These are phyloP conservation scores for Rhodinocichla rosea DNA, from an alignment of 2,113 vertebrate species.

Conservation along the genomic window DNA sequence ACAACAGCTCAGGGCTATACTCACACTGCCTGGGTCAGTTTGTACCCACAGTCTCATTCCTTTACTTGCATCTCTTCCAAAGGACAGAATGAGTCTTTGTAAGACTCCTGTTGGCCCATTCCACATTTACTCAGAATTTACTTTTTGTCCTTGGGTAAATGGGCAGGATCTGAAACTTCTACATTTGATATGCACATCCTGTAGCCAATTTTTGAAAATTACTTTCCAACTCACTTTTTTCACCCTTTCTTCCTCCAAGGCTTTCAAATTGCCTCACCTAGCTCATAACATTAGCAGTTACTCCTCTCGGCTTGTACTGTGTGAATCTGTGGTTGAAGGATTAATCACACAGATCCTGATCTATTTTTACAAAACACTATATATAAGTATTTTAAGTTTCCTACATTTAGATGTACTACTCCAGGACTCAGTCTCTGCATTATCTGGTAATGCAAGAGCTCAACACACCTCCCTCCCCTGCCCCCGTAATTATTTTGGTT, in stretches of 20 bases:
- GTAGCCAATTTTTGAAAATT: not conserved
- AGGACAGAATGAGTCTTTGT: not conserved
- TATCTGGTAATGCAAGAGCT: not conserved
- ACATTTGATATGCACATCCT: not conserved
- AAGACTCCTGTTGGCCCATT: not conserved
- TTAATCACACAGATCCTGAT: not conserved
- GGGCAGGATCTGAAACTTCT: not conserved
- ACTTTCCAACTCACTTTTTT: not conserved
- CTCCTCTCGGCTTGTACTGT: not conserved
- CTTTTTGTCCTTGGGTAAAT: not conserved
- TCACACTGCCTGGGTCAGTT: not conserved
- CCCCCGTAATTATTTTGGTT: rapidly evolving
- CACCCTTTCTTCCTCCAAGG: not conserved
- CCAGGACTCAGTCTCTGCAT: not conserved
- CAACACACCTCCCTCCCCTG: not conserved
- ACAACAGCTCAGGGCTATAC: not conserved
- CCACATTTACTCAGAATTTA: not conserved
- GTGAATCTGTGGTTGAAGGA: not conserved
- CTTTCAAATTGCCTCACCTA: not conserved
- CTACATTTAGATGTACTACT: not conserved
- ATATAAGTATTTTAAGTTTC: not conserved
- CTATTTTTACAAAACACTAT: not conserved
- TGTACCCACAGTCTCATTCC: not conserved
- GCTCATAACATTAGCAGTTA: not conserved
- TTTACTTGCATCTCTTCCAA: not conserved